These are phyloP conservation scores for Xiphydria camelus DNA, from an alignment of 2,888 invertebrate genomes.

Conservation along the genomic window DNA sequence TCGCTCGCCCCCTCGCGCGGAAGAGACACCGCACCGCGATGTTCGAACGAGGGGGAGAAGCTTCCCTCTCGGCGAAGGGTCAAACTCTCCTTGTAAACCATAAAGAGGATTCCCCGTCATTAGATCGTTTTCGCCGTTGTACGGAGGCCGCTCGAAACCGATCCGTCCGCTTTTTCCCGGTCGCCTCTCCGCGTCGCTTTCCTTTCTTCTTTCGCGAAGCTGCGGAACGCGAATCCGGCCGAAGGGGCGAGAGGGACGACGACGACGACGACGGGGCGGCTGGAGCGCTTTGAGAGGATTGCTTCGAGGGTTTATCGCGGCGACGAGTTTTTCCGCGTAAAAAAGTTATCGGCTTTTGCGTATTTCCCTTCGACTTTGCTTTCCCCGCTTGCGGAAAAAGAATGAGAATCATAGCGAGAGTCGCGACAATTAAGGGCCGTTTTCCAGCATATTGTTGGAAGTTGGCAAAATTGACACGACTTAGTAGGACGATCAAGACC, in stretches of 20 bases:
- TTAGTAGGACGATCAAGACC: no score
- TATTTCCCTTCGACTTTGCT: no score
- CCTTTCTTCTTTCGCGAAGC: no score
- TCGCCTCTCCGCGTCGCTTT: slow-evolving; percentile 18
- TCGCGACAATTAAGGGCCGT: no score
- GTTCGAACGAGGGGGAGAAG: slow-evolving; percentile 28
- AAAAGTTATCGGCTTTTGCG: no score
- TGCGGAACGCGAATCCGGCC: no score
- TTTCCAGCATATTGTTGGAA: no score
- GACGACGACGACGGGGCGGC: no score
- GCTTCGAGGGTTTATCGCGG: not conserved
- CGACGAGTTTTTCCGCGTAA: not conserved
- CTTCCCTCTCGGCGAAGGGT: slow-evolving; percentile 34
- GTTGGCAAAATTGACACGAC: no score
- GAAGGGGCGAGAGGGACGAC: no score
- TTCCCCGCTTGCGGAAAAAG: no score
- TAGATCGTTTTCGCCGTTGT: slow-evolving; percentile 47
- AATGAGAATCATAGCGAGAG: no score
- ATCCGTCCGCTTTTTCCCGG: slow-evolving; percentile 33
- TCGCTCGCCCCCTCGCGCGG: slow-evolving; percentile 15
- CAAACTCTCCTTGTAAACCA: slow-evolving; percentile 56
- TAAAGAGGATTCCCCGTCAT: slow-evolving; percentile 55
- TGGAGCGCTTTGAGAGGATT: not conserved
- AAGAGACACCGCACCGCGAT: slow-evolving; percentile 25
- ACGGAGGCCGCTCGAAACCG: slow-evolving; percentile 17